These are phyloP conservation scores for Neostethus bicornis DNA, from an alignment of 2,797 vertebrate genomes.

Conservation along the genomic window DNA sequence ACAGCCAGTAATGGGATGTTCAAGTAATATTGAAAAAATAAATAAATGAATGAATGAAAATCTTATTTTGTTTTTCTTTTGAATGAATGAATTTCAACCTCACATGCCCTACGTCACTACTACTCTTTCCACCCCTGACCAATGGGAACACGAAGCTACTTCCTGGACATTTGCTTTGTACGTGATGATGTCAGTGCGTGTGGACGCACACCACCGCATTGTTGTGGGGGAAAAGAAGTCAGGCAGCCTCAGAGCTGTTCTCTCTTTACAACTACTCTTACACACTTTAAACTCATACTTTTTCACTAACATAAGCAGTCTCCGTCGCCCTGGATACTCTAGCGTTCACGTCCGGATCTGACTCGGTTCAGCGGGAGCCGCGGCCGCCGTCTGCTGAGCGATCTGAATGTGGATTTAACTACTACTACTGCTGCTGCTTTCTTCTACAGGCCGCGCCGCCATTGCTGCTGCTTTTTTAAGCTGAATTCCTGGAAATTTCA, in stretches of 20 bases:
- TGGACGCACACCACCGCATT: conserved; percentile 78
- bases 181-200: conserved; percentile 60
- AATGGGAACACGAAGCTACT: conserved; percentile 19
- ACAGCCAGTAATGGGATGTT: too few species aligned
- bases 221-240: conserved; percentile 82
- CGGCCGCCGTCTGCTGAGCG: conserved; percentile 60
- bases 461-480: conserved; percentile 72
- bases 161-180: conserved; percentile 54
- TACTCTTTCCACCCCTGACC: neutral
- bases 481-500: conserved; percentile 54
- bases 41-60: too few species aligned
- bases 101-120: too few species aligned
- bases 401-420: conserved; percentile 76
- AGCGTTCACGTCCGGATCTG: conserved; percentile 20
- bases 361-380: conserved; percentile 56
- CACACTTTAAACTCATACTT: conserved; percentile 23
- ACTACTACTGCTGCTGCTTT: too few species aligned
- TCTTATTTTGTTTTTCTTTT: too few species aligned
- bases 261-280: conserved; percentile 30
- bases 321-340: conserved; percentile 69
- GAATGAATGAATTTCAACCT: too few species aligned
- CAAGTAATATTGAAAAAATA: too few species aligned
- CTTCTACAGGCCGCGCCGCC: conserved; percentile 79
- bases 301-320: conserved; percentile 14
- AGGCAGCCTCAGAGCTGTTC: conserved; percentile 56